Evolutionary conservation across 35 echinoderm and acorn worm species (phyloP), one percentile per base, ranked within the genome.

Genomic region (Apostichopus californicus): DNA sequence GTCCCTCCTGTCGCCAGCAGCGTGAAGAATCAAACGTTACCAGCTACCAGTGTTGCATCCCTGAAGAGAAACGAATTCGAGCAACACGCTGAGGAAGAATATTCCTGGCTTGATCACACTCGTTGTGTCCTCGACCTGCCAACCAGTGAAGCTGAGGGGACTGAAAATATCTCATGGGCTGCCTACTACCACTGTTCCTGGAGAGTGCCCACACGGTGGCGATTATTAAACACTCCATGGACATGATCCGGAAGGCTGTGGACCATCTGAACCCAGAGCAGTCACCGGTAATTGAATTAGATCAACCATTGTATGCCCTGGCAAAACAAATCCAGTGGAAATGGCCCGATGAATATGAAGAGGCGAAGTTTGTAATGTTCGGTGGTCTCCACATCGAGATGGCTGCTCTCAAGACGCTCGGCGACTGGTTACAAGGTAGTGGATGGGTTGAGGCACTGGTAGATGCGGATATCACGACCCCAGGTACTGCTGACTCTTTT

Each of bases 351-450:
- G 34, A 46, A 46, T 46, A 46, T 46, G 0, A 4, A 46, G 91
- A 95, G 63, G 90, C 87, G 77, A 95, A 95, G 15, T 87, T 87
- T 60, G 72, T 95, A 5, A 77, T 94, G 88, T 17, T 95, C 0
- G 90, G 90, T 28, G 83, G 90, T 18, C 83, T 92, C 23, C 88
- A 91, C 54, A 86, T 91, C 9, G 93, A 46, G 34, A 46, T 46
- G 34, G 34, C 34, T 46, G 34, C 34, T 46, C 34, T 46, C 34
- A 46, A 46, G 55, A 63, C 68, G 1, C 24, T 94, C 10, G 78
- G 93, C 9, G 78, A 94, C 34, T 46, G 34, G 34, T 46, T 46
- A 46, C 34, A 46, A 46, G 34, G 34, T 46, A 46, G 34, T 46
- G 34, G 34, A 46, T 46, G 34, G 2, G 34, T 46, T 46, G 34